Conservation (phyloP, 2,113 vertebrate genomes). For the Hydrochoerus hydrochaeris region DNA sequence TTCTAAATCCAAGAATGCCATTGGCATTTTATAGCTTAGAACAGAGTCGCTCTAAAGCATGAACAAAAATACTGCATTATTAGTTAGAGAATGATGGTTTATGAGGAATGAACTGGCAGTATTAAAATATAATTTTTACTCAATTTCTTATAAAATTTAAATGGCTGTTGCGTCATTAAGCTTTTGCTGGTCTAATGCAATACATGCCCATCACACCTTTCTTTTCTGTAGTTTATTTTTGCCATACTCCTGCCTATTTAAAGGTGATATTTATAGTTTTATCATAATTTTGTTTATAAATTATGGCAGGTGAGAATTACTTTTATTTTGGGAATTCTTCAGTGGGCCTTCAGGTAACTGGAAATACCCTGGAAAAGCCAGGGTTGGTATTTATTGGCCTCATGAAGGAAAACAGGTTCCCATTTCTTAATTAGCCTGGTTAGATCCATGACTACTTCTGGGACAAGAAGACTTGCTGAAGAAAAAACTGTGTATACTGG, state of each 20-base stretch:
- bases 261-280: slow-evolving; percentile 14
- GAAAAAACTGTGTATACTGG: not conserved
- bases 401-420: slow-evolving; percentile 43
- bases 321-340: slow-evolving; percentile 5
- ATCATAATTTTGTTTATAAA: slow-evolving; percentile 38
- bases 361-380: not conserved
- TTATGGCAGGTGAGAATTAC: not conserved
- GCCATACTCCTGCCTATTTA: not conserved
- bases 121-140: not conserved
- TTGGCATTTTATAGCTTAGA: slow-evolving; percentile 51
- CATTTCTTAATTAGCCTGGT: slow-evolving; percentile 56
- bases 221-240: slow-evolving; percentile 1
- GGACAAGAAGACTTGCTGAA: not conserved
- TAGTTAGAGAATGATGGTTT: not conserved
- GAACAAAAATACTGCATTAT: slow-evolving; percentile 55
- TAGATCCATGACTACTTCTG: slow-evolving; percentile 47
- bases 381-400: not conserved
- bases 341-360: not conserved
- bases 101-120: not conserved
- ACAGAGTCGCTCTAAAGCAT: slow-evolving; percentile 44
- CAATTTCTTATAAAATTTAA: slow-evolving; percentile 22
- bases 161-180: not conserved
- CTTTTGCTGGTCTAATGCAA: slow-evolving; percentile 38
- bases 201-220: not conserved
- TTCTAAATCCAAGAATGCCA: not conserved